Conservation (phyloP, 1,140 invertebrate genomes). For the Acromyrmex echinatior region DNA sequence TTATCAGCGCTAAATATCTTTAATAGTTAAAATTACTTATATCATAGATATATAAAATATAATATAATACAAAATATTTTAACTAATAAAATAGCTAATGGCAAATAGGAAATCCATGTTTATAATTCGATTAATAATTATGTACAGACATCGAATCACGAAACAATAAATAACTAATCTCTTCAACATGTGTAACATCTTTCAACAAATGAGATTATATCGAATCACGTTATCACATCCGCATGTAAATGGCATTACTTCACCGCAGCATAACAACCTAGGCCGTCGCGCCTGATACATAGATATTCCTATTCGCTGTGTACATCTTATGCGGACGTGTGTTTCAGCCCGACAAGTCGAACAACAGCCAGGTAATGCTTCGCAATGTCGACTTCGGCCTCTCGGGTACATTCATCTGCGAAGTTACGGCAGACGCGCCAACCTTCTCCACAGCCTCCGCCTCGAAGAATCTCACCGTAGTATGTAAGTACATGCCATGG, state of each 20-base stretch:
- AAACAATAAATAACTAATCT: constrained; percentile 22
- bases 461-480: constrained; percentile 90
- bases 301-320: constrained; percentile 45
- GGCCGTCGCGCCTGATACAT: constrained; percentile 29
- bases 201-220: constrained; percentile 45
- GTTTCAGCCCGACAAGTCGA: constrained; percentile 90
- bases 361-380: constrained; percentile 91
- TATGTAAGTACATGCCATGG: constrained; percentile 89
- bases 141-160: background rate
- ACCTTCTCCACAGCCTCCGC: constrained; percentile 90
- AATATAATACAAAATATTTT: background rate
- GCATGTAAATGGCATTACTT: constrained; percentile 51
- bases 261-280: constrained; percentile 43
- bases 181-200: background rate
- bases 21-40: background rate
- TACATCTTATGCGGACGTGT: constrained; percentile 69
- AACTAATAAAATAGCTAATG: background rate
- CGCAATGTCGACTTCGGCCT: constrained; percentile 90
- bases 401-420: constrained; percentile 94
- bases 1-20: background rate
- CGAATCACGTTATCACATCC: constrained; percentile 27
- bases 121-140: constrained; percentile 19
- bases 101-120: background rate
- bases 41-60: no score
- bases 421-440: constrained; percentile 93